A percentile compares a stretch with the other conserved stretches of the same genome.
Conservation (phyloP, 2,888 invertebrate species). For the Mayetiola destructor region DNA sequence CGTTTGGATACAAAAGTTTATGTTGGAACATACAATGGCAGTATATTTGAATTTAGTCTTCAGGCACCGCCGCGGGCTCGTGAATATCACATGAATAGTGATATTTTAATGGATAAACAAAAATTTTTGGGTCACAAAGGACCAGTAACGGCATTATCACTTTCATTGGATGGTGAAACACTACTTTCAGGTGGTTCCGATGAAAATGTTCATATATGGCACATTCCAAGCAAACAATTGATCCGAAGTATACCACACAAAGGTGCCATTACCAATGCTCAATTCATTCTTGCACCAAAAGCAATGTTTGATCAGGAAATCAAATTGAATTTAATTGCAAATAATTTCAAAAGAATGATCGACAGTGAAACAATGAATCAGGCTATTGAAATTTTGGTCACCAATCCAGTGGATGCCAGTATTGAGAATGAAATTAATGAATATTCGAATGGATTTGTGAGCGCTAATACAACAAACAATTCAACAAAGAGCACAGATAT, state of each 20-base stretch:
- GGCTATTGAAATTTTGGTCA: conserved; percentile 6
- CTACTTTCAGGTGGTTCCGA: conserved; percentile 66
- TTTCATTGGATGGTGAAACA: conserved; percentile 54
- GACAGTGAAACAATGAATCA: conserved; percentile 32
- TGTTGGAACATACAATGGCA: conserved; percentile 57
- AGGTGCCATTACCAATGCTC: conserved; percentile 58
- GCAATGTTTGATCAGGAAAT: conserved; percentile 46
- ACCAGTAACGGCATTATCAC: conserved; percentile 52
- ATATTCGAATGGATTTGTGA: background rate
- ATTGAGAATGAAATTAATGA: background rate
- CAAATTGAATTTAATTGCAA: conserved; percentile 41
- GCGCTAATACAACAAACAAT: background rate
- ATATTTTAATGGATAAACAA: conserved; percentile 33
- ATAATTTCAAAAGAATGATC: conserved; percentile 47
- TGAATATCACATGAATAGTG: conserved; percentile 48
- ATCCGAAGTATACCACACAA: conserved; percentile 54
- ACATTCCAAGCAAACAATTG: conserved; percentile 60
- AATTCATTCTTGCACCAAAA: conserved; percentile 44
- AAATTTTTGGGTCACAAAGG: conserved; percentile 51
- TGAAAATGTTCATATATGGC: conserved; percentile 64
- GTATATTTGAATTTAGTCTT: conserved; percentile 52
- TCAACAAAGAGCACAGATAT: conserved; percentile 18
- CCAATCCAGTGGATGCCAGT: background rate
- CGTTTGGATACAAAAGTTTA: conserved; percentile 53
- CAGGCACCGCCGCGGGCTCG: conserved; percentile 50